Percentiles rank a stretch among this genome's conserved stretches.
Evolutionary conservation across 2,888 invertebrate genomes (phyloP).

Genomic region (Melinaea menophilus): DNA sequence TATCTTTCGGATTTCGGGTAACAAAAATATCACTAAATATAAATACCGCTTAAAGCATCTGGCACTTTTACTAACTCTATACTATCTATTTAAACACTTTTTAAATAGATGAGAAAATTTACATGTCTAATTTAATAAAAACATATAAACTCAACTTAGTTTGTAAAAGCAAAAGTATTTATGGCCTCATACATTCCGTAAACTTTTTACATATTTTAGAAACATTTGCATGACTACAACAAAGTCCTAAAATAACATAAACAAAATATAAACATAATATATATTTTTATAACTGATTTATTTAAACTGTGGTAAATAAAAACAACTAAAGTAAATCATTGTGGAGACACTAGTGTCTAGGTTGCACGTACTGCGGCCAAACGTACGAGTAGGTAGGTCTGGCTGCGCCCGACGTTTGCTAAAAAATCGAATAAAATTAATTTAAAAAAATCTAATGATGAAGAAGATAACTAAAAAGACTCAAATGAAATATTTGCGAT

Average conservation of each 20-base stretch:
- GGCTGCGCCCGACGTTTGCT: conserved; percentile 48
- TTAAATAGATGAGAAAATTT: background rate
- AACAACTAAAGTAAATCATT: conserved; percentile 24
- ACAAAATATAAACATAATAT: background rate
- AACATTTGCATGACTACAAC: conserved; percentile 6
- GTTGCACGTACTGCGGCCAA: conserved; percentile 61
- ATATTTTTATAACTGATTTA: background rate
- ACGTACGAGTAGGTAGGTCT: conserved; percentile 49
- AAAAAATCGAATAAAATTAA: conserved; percentile 14
- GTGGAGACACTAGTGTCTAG: conserved; percentile 46
- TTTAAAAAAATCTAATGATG: background rate
- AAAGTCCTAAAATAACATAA: background rate
- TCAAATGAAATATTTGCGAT: conserved; percentile 2
- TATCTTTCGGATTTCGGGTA: background rate
- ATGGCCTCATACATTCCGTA: background rate
- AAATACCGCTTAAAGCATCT: conserved; percentile 41
- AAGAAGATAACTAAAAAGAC: background rate
- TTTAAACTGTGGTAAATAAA: conserved; percentile 34
- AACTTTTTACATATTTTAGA: background rate
- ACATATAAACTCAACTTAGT: background rate
- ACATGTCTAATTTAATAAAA: background rate
- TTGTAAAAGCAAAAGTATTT: background rate
- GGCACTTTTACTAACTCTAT: conserved; percentile 68
- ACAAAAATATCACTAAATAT: conserved; percentile 12
- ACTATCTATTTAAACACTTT: conserved; percentile 21